Conservation (phyloP, 1,140 invertebrate genomes). For the Cotesia typhae region DNA sequence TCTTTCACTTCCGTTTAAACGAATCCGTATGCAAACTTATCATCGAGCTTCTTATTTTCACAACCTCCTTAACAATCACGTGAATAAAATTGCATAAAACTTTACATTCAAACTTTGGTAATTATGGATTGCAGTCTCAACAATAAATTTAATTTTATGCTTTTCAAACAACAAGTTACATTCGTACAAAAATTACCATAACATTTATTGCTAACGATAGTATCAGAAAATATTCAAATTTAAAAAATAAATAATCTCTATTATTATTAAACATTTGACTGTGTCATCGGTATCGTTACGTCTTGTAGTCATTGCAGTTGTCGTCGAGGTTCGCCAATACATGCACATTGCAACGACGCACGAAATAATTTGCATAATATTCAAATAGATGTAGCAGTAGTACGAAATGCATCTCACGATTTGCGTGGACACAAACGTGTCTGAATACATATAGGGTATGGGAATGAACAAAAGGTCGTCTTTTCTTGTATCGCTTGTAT, state of each 20-base stretch:
- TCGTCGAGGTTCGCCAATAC: background rate
- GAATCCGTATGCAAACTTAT: background rate
- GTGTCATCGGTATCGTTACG: background rate
- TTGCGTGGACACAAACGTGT: slow-evolving; percentile 29
- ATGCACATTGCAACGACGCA: background rate
- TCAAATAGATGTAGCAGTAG: slow-evolving; percentile 28
- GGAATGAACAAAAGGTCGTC: slow-evolving; percentile 8
- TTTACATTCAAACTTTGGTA: too few relatives aligned
- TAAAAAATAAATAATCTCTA: background rate
- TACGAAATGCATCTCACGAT: slow-evolving; percentile 34
- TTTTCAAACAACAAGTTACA: too few relatives aligned
- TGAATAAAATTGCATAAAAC: too few relatives aligned
- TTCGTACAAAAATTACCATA: background rate
- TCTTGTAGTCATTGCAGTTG: background rate
- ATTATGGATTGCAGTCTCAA: too few relatives aligned
- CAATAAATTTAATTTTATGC: too few relatives aligned
- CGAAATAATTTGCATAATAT: slow-evolving; percentile 34
- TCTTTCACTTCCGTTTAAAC: background rate
- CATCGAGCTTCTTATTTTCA: background rate
- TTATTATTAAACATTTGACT: slow-evolving; percentile 11
- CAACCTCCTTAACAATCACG: too few relatives aligned
- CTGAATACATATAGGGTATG: background rate
- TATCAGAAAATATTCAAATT: too few relatives aligned
- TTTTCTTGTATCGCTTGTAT: background rate
- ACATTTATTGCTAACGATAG: too few relatives aligned